Percentiles rank a stretch among this genome's conserved stretches.
These are phyloP conservation scores for Agapostemon virescens DNA, from an alignment of 2,888 invertebrate species.

Conservation along the genomic window DNA sequence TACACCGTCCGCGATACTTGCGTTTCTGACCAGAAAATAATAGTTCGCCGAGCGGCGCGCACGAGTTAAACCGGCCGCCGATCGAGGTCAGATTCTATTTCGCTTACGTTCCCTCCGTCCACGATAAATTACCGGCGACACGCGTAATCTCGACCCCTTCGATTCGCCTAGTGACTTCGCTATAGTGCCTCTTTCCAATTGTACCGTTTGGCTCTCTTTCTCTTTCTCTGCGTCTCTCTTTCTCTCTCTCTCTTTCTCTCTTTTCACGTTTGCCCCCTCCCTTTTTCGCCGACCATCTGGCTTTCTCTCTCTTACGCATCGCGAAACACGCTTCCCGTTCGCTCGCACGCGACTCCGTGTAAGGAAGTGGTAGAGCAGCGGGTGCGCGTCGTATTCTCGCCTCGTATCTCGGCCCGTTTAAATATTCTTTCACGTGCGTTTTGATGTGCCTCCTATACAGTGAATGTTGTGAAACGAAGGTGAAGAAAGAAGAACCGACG, in stretches of 20 bases:
- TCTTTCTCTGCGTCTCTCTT: not conserved
- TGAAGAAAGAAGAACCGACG: conserved; percentile 59
- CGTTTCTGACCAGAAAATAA: conserved; percentile 52
- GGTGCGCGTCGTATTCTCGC: conserved; percentile 41
- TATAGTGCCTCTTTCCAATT: conserved; percentile 48
- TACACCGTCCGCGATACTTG: conserved; percentile 35
- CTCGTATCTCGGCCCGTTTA: conserved; percentile 17
- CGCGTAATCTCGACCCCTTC: conserved; percentile 57
- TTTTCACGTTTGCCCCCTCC: not conserved
- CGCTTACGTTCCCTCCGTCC: conserved; percentile 42
- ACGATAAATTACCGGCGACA: conserved; percentile 56
- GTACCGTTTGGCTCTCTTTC: conserved; percentile 29
- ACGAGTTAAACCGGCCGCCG: conserved; percentile 37
- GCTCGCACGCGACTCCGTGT: conserved; percentile 55
- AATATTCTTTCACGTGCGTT: conserved; percentile 48
- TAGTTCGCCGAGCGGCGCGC: conserved; percentile 35
- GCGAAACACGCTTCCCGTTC: conserved; percentile 41
- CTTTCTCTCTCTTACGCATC: conserved; percentile 25
- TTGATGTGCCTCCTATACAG: conserved; percentile 52
- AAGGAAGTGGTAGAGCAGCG: conserved; percentile 52
- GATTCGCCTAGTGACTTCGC: conserved; percentile 55
- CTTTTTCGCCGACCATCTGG: not conserved
- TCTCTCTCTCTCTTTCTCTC: not conserved
- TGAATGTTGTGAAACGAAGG: conserved; percentile 64
- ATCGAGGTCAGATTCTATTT: conserved; percentile 53